phyloP scores from a whole-genome alignment of 2,888 invertebrate genomes.

The Cantharis lateralis region DNA sequence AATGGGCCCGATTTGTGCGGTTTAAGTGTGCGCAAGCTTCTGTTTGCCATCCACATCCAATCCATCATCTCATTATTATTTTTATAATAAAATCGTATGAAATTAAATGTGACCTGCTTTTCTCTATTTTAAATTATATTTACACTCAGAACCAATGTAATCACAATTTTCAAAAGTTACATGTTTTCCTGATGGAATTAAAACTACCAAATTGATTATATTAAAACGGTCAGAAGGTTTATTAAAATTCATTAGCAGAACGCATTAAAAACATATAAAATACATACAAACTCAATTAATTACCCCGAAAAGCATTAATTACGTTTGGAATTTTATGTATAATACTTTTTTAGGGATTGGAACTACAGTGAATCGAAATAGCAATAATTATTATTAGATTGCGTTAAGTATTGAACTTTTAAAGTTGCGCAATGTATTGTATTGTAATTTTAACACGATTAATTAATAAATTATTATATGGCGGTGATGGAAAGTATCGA shows the following conservation, averaged over 20 bases:
- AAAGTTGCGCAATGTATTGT: background rate
- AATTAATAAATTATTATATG: background rate
- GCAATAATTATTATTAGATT: background rate
- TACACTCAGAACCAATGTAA: too few species aligned
- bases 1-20: too few species aligned
- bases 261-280: background rate
- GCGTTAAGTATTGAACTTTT: background rate
- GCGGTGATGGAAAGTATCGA: background rate
- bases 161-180: too few species aligned
- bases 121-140: too few species aligned
- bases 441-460: background rate
- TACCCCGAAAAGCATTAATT: constrained; percentile 13
- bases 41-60: too few species aligned
- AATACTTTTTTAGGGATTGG: constrained; percentile 4
- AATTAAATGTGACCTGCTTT: too few species aligned
- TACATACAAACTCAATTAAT: background rate
- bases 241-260: background rate
- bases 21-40: too few species aligned
- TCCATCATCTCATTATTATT: too few species aligned
- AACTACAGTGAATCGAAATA: background rate
- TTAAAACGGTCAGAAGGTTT: background rate
- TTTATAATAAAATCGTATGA: too few species aligned
- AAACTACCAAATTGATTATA: background rate
- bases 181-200: background rate
- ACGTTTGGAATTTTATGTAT: background rate